Evolutionary conservation across 2,888 invertebrate species (phyloP).

Genomic region (Tiphia femorata): DNA sequence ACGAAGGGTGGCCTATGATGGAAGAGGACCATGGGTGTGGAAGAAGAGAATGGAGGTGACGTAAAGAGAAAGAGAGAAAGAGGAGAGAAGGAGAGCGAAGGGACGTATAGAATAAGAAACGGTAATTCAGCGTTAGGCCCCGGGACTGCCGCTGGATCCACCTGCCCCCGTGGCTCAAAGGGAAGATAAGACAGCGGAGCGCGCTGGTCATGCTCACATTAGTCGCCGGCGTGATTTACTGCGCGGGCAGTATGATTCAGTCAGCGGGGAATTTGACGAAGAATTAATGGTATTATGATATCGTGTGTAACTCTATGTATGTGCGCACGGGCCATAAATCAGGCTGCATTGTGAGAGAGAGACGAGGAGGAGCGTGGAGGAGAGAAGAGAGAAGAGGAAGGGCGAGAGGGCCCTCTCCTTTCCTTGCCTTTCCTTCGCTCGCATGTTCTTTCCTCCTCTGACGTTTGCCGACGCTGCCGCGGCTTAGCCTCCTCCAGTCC

Average conservation of each 20-base stretch:
- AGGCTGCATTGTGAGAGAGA: constrained; percentile 67
- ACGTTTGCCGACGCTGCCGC: constrained; percentile 32
- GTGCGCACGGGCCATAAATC: constrained; percentile 67
- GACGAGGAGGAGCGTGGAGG: constrained; percentile 56
- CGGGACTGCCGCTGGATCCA: constrained; percentile 52
- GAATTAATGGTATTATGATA: constrained; percentile 70
- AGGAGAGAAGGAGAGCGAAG: constrained; percentile 13
- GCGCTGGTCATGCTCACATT: constrained; percentile 63
- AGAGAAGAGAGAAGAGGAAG: constrained; percentile 3
- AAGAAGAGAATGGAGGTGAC: constrained; percentile 19
- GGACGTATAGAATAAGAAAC: constrained; percentile 29
- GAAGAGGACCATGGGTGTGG: not conserved
- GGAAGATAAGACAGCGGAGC: constrained; percentile 64
- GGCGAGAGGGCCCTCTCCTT: constrained; percentile 41
- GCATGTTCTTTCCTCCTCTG: constrained; percentile 68
- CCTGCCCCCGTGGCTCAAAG: constrained; percentile 62
- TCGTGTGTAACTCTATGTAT: constrained; percentile 69
- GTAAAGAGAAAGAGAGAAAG: not conserved
- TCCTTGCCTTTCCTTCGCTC: not conserved
- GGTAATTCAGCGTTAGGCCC: constrained; percentile 38
- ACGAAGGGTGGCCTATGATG: not conserved
- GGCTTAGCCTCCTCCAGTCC: constrained; percentile 52
- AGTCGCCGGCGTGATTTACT: constrained; percentile 68
- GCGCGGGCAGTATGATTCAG: constrained; percentile 67
- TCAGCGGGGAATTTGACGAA: constrained; percentile 69